Evolutionary conservation across 2,113 vertebrate genomes (phyloP), one percentile per base, ranked within the genome.

Genomic region (Galeopterus variegatus): DNA sequence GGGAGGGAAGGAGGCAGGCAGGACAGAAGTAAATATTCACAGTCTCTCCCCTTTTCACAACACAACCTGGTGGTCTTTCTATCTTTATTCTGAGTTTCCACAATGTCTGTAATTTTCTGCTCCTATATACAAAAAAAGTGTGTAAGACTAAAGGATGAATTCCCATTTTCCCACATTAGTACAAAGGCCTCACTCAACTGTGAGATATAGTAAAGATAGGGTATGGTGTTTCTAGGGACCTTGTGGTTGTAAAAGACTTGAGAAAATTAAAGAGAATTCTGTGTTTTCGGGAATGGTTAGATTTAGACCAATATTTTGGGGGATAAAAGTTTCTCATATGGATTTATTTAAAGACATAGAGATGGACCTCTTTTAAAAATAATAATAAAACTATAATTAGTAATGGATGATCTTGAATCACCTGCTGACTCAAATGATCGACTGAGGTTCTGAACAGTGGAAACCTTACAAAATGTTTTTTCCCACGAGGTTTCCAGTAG

Each of bases 391-490:
- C 77, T 83, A 31, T 77, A 67, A 79, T 86, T 72, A 93, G 10
- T n/a, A 18, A 69, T 10, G 41, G 58, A 70, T 50, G 65, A 52
- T 65, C 15, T 76, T 93, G 62, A 97, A 62, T 94, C 92, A 97
- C 93, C 96, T 98, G 72, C 89, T 93, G 77, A 93, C 77, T 96
- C 73, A 94, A 79, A 85, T 73, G 33, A 58, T 54, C 6, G 65
- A 72, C 31, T 26, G 15, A 31, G 6, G 36, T 91, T 87, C 50
- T 70, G 65, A 45, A 12, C 7, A 86, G 26, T 88, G 84, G 33
- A 92, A 96, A 79, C 19, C 65, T 84, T 80, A 50, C 17, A n/a
- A 19, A 64, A n/a, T 3, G 1, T 14, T 60, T 72, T 83, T 88
- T 92, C 97, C 60, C 97, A 79, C 0, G n/a, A 87, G 48, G 26